These are phyloP conservation scores for Criorhina ranunculi DNA, from an alignment of 2,888 invertebrate genomes.

Conservation along the genomic window DNA sequence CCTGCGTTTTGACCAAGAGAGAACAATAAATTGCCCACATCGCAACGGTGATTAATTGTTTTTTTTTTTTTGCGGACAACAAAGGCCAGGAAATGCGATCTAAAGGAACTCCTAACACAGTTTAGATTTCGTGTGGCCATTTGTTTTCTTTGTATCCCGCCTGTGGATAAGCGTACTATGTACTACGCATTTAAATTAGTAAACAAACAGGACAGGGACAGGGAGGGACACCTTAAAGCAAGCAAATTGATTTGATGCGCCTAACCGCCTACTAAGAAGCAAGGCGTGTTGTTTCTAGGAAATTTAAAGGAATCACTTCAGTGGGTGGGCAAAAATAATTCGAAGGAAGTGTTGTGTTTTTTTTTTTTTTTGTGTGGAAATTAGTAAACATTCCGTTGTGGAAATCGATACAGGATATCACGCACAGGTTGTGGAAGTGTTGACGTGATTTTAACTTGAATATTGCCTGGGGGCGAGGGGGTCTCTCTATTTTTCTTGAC, in stretches of 20 bases:
- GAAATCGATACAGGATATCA: not conserved
- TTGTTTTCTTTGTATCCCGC: slow-evolving; percentile 15
- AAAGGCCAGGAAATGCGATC: slow-evolving; percentile 10
- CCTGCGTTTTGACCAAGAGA: not conserved
- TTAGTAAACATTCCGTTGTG: not conserved
- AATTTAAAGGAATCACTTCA: not conserved
- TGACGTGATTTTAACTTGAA: not conserved
- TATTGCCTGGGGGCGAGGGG: too few relatives aligned
- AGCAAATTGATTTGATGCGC: not conserved
- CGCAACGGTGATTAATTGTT: slow-evolving; percentile 40
- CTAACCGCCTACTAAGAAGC: not conserved
- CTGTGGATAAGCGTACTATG: not conserved
- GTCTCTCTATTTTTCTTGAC: not conserved
- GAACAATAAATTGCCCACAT: slow-evolving; percentile 28
- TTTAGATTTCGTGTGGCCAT: not conserved
- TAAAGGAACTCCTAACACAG: slow-evolving; percentile 2
- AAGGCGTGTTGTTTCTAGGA: not conserved
- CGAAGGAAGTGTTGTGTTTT: not conserved
- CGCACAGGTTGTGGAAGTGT: not conserved
- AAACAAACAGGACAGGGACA: slow-evolving; percentile 22
- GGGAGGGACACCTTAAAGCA: slow-evolving; percentile 8
- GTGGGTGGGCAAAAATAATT: not conserved
- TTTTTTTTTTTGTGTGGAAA: too few relatives aligned
- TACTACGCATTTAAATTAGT: slow-evolving; percentile 12
- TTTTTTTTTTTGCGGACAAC: too few relatives aligned